phyloP scores from a whole-genome alignment of 2,797 vertebrate genomes.

The Notolabrus celidotus region DNA sequence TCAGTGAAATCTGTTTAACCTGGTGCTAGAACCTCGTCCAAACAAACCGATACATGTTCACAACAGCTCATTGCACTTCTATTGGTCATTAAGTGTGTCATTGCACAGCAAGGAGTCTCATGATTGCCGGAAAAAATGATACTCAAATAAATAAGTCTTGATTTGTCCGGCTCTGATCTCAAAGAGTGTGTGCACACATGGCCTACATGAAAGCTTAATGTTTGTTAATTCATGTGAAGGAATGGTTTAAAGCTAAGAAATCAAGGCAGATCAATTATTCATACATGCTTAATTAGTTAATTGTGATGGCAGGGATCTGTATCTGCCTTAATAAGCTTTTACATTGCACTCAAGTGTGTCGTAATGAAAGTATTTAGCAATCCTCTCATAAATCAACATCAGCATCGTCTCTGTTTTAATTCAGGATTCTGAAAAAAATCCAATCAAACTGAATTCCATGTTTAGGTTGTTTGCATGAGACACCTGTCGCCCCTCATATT shows the following conservation, averaged over 20 bases:
- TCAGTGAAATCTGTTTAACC: too few species aligned
- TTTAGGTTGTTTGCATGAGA: constrained; percentile 46
- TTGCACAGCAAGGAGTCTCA: too few species aligned
- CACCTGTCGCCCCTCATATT: constrained; percentile 56
- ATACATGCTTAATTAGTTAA: constrained; percentile 66
- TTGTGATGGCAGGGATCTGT: constrained; percentile 53
- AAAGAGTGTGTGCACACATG: too few species aligned
- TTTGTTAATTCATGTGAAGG: constrained; percentile 34
- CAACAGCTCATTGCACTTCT: too few species aligned
- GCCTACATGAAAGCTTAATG: constrained; percentile 14
- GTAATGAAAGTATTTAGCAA: constrained; percentile 57
- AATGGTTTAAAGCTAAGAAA: constrained; percentile 46
- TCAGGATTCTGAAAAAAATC: constrained; percentile 33
- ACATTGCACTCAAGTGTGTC: constrained; percentile 31
- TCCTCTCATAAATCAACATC: constrained; percentile 43
- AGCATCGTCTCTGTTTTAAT: constrained; percentile 14
- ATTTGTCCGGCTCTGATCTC: too few species aligned
- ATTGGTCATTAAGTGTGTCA: too few species aligned
- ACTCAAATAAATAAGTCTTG: too few species aligned
- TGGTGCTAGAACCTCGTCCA: too few species aligned
- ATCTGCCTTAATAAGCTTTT: constrained; percentile 52
- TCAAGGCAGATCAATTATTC: constrained; percentile 61
- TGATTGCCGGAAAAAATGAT: too few species aligned
- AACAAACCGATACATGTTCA: too few species aligned
- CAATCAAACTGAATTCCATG: constrained; percentile 41